Conservation (phyloP, 2,888 invertebrate genomes). For the Sinotaia quadrata region DNA sequence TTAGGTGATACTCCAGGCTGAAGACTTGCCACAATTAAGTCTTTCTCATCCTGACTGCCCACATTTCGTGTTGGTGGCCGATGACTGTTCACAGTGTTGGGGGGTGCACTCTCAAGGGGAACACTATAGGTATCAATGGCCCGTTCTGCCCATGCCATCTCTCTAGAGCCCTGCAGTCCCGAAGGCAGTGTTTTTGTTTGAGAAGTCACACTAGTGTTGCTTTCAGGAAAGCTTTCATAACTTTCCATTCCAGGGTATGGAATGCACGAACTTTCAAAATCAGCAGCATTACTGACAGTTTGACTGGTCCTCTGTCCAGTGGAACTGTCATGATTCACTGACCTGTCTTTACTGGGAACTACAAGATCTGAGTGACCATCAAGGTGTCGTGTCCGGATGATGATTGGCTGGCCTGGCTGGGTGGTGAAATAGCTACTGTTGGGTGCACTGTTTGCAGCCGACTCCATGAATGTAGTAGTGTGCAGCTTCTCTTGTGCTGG, state of each 20-base stretch:
- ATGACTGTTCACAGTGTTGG: not conserved
- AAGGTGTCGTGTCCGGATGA: conserved; percentile 35
- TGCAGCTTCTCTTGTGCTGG: conserved; percentile 31
- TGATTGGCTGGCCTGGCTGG: conserved; percentile 46
- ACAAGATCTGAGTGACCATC: no score
- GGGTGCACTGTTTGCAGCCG: conserved; percentile 19
- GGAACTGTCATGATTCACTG: not conserved
- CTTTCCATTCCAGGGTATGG: conserved; percentile 5
- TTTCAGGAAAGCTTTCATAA: conserved; percentile 11
- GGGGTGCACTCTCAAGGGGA: not conserved
- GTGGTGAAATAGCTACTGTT: conserved; percentile 35
- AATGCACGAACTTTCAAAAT: not conserved
- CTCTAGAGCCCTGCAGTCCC: no score
- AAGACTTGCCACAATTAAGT: conserved; percentile 25
- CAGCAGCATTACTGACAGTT: not conserved
- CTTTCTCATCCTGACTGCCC: conserved; percentile 27
- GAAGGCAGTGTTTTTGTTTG: no score
- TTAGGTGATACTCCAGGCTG: conserved; percentile 33
- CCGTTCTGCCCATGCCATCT: no score
- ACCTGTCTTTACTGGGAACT: not conserved
- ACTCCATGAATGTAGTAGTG: conserved; percentile 34
- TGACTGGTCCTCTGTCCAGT: not conserved
- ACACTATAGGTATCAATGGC: no score
- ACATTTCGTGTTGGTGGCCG: conserved; percentile 19
- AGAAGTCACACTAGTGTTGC: no score